Evolutionary conservation across 2,113 vertebrate species (phyloP).

Genomic region (Hyaena hyaena): DNA sequence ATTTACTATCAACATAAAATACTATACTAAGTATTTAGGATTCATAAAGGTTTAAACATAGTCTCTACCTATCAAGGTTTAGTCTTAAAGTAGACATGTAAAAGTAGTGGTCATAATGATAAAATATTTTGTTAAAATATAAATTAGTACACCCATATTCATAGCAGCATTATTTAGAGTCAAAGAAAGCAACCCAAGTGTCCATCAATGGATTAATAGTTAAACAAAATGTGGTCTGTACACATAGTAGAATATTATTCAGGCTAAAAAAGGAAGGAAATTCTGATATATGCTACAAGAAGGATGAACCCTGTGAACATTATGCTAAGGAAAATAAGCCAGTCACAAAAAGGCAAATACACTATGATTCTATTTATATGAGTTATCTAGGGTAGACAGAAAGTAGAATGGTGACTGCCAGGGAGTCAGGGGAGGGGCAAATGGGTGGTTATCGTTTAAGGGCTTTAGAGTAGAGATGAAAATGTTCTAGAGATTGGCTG

Average conservation of each 20-base stretch:
- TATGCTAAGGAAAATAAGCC: background rate
- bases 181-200: background rate
- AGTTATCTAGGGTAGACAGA: background rate
- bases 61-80: background rate
- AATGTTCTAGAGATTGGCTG: background rate
- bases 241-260: background rate
- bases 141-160: background rate
- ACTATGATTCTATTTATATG: background rate
- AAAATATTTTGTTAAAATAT: background rate
- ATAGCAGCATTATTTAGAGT: background rate
- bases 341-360: background rate
- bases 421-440: accelerated
- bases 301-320: background rate
- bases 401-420: background rate
- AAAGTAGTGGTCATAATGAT: background rate
- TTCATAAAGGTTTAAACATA: slow-evolving; percentile 18
- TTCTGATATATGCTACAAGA: background rate
- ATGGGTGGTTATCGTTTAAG: background rate
- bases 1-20: background rate
- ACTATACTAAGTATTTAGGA: background rate
- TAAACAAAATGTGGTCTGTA: background rate
- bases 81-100: background rate
- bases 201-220: background rate
- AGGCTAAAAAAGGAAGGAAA: background rate
- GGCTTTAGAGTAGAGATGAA: background rate